phyloP scores from a whole-genome alignment of 2,888 invertebrate genomes.

The Helicoverpa assulta region DNA sequence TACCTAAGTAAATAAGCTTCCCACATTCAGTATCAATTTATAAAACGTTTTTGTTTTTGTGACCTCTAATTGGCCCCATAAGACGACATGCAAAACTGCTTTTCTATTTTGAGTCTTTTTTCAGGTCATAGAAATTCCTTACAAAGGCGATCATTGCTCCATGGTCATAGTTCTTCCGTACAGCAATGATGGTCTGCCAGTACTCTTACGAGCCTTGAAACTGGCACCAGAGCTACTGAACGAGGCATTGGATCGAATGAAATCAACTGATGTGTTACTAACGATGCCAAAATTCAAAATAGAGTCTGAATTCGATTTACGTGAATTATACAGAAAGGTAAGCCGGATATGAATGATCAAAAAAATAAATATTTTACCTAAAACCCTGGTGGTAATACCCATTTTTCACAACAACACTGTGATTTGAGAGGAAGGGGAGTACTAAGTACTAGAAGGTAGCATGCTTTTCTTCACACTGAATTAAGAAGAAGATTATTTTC shows the following conservation, averaged over 20 bases:
- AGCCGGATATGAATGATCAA: not conserved
- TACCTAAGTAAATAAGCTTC: no score
- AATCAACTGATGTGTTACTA: slow-evolving; percentile 84
- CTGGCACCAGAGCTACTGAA: slow-evolving; percentile 68
- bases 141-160: slow-evolving; percentile 90
- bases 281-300: slow-evolving; percentile 87
- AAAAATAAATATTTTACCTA: not conserved
- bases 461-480: no score
- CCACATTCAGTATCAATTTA: no score
- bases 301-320: slow-evolving; percentile 64
- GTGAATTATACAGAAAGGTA: slow-evolving; percentile 68
- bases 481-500: no score
- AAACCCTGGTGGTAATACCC: no score
- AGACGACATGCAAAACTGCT: no score
- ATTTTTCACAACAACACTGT: no score
- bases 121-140: slow-evolving; percentile 93
- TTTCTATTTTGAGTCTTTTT: not conserved
- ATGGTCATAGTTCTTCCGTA: slow-evolving; percentile 94
- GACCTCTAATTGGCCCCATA: no score
- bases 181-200: slow-evolving; percentile 83
- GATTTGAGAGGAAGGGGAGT: no score
- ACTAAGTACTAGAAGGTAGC: no score
- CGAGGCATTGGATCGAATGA: slow-evolving; percentile 87
- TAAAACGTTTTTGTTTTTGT: no score
- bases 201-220: slow-evolving; percentile 69